Conservation (phyloP, 2,888 invertebrate genomes). For the Harpalus rubripes region DNA sequence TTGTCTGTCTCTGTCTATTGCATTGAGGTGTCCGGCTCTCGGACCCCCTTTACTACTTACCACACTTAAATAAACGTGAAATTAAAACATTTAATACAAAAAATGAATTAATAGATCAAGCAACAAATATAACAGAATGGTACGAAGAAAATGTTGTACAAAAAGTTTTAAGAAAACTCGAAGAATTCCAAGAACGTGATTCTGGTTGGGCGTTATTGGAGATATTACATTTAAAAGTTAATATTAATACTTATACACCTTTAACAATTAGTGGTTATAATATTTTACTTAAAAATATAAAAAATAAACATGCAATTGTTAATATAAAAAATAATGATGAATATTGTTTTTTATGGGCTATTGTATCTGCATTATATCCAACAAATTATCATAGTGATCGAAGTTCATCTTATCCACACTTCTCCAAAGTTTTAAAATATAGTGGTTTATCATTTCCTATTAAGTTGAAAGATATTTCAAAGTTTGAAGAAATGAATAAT, state of each 20-base stretch:
- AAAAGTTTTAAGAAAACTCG: slow-evolving; percentile 68
- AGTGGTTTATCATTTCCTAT: slow-evolving; percentile 68
- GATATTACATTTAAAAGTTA: slow-evolving; percentile 67
- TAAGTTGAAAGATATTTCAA: slow-evolving; percentile 38
- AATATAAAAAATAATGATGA: slow-evolving; percentile 70
- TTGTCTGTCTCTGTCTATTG: no score
- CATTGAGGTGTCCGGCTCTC: no score
- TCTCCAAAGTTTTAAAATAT: slow-evolving; percentile 67
- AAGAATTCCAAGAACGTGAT: slow-evolving; percentile 70
- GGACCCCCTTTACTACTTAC: no score
- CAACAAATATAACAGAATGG: slow-evolving; percentile 68
- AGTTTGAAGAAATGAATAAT: slow-evolving; percentile 69
- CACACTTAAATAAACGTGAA: slow-evolving; percentile 3
- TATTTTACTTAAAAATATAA: slow-evolving; percentile 66
- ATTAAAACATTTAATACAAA: slow-evolving; percentile 70
- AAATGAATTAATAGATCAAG: slow-evolving; percentile 68
- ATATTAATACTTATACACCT: slow-evolving; percentile 64
- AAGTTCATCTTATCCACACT: slow-evolving; percentile 67
- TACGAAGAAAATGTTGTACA: slow-evolving; percentile 68
- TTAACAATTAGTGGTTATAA: slow-evolving; percentile 68
- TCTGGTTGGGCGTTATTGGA: slow-evolving; percentile 70
- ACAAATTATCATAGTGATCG: slow-evolving; percentile 22
- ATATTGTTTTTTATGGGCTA: slow-evolving; percentile 68
- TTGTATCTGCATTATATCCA: slow-evolving; percentile 69
- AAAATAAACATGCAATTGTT: slow-evolving; percentile 68